Evolutionary conservation across 1,140 invertebrate genomes (phyloP).

Genomic region (Eueides isabella): DNA sequence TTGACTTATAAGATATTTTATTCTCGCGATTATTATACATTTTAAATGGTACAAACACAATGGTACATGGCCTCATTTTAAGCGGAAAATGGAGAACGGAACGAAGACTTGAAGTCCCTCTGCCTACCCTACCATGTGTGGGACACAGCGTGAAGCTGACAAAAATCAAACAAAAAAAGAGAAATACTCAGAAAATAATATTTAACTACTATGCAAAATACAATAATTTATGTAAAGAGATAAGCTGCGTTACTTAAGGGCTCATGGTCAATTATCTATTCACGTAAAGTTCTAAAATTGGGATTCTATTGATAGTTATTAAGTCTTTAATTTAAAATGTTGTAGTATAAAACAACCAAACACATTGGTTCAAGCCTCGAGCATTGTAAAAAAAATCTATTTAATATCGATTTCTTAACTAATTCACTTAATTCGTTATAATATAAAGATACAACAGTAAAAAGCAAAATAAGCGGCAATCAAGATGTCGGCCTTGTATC

Average conservation of each 20-base stretch:
- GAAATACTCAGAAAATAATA: not conserved
- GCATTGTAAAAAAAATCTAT: not conserved
- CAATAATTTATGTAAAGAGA: not conserved
- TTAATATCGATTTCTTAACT: not conserved
- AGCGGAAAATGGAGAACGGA: too few species aligned
- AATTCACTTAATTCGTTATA: not conserved
- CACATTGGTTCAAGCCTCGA: too few species aligned
- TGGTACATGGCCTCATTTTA: too few species aligned
- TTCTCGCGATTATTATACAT: too few species aligned
- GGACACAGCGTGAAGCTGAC: too few species aligned
- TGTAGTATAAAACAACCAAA: not conserved
- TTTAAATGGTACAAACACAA: too few species aligned
- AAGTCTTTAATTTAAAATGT: not conserved
- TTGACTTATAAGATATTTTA: too few species aligned
- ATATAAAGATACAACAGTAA: too few species aligned
- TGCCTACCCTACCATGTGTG: too few species aligned
- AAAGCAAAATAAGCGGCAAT: constrained; percentile 14
- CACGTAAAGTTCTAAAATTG: not conserved
- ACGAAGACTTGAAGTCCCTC: too few species aligned
- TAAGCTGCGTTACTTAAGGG: not conserved
- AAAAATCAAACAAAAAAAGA: too few species aligned
- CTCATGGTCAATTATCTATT: not conserved
- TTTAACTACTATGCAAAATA: not conserved
- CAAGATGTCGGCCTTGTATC: constrained; percentile 16
- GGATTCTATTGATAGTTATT: not conserved